Evolutionary conservation across 2,888 invertebrate species (phyloP).

Genomic region (Apotomis betuletana): DNA sequence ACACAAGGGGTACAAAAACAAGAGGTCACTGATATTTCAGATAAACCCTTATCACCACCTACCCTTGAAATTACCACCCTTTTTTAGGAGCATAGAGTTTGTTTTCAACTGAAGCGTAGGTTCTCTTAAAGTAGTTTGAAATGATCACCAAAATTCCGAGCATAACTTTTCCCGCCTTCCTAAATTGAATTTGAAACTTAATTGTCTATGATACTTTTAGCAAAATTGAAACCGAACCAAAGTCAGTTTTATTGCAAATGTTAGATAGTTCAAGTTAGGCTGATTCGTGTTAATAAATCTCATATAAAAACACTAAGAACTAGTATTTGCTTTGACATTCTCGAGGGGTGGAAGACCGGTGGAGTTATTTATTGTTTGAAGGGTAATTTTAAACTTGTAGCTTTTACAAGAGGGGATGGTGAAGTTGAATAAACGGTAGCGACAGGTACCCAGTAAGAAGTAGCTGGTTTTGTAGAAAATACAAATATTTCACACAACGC

Average conservation of each 20-base stretch:
- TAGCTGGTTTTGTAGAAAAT: too few relatives aligned
- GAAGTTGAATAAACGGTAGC: not conserved
- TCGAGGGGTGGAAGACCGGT: constrained; percentile 7
- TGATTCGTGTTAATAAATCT: constrained; percentile 9
- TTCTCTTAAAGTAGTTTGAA: constrained; percentile 14
- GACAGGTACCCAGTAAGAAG: too few relatives aligned
- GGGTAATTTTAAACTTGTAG: constrained; percentile 16
- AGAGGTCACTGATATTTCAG: constrained; percentile 38
- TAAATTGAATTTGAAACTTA: constrained; percentile 40
- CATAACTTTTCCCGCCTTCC: constrained; percentile 42
- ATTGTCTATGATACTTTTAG: constrained; percentile 35
- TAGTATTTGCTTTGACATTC: constrained; percentile 29
- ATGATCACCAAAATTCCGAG: constrained; percentile 35
- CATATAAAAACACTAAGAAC: constrained; percentile 32
- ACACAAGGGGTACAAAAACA: constrained; percentile 40
- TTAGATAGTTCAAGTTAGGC: not conserved
- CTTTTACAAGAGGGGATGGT: not conserved
- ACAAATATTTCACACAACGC: too few relatives aligned
- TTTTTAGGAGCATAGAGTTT: not conserved
- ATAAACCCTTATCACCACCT: constrained; percentile 22
- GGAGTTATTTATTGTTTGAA: constrained; percentile 15
- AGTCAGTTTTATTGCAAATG: not conserved
- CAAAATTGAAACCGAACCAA: not conserved
- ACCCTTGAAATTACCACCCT: constrained; percentile 9
- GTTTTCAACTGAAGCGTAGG: not conserved